Percentiles rank a stretch among this genome's conserved stretches.
These are phyloP conservation scores for Hermetia illucens DNA, from an alignment of 1,140 invertebrate genomes.

Conservation along the genomic window DNA sequence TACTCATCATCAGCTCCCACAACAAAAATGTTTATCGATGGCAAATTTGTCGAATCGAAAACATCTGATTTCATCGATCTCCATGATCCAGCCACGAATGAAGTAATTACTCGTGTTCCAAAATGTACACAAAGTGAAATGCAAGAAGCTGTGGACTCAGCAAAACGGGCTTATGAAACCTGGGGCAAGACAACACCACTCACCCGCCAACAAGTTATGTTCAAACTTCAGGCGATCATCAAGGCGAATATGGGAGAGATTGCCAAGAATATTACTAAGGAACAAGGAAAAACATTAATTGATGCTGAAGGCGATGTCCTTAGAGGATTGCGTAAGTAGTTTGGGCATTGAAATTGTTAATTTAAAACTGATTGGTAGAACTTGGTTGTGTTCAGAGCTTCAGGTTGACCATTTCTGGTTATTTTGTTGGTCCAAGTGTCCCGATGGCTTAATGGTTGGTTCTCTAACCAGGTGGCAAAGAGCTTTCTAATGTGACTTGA, in stretches of 20 bases:
- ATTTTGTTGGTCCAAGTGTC: too few relatives aligned
- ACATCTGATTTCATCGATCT: slow-evolving; percentile 86
- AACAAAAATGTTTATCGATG: slow-evolving; percentile 91
- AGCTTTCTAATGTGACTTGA: too few relatives aligned
- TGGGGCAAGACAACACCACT: slow-evolving; percentile 92
- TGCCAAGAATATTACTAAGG: slow-evolving; percentile 82
- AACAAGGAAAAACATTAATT: slow-evolving; percentile 94
- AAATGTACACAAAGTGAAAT: slow-evolving; percentile 84
- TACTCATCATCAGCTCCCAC: slow-evolving; percentile 37
- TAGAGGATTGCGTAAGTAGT: slow-evolving; percentile 79
- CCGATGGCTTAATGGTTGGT: too few relatives aligned
- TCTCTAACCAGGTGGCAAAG: too few relatives aligned
- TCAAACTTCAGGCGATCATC: slow-evolving; percentile 56
- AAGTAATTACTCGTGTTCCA: slow-evolving; percentile 74
- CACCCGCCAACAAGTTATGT: slow-evolving; percentile 90
- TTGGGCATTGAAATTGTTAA: slow-evolving; percentile 1
- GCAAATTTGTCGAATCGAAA: slow-evolving; percentile 88
- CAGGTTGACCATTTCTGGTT: too few relatives aligned
- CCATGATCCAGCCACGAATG: slow-evolving; percentile 84
- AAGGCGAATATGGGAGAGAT: slow-evolving; percentile 65
- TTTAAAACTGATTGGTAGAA: slow-evolving; percentile 3
- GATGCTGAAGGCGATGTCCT: slow-evolving; percentile 98
- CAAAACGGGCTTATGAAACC: slow-evolving; percentile 56
- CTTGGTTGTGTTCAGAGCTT: neutral
- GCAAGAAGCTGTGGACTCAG: slow-evolving; percentile 74